phyloP scores from a whole-genome alignment of 1,140 invertebrate genomes.

The Oryctes rhinoceros region DNA sequence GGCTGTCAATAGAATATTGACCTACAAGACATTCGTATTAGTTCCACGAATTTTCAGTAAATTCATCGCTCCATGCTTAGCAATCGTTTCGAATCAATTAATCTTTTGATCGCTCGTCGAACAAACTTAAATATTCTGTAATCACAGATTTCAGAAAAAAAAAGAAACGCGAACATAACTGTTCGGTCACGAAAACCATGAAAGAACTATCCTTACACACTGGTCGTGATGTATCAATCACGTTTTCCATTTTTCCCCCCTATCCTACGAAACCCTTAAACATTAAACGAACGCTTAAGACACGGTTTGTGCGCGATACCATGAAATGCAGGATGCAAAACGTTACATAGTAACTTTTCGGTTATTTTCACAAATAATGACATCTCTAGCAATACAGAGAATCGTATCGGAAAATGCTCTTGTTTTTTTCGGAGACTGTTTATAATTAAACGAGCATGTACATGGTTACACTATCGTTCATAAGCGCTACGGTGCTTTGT shows the following conservation, averaged over 20 bases:
- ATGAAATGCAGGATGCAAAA: background rate
- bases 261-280: background rate
- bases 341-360: too few species aligned
- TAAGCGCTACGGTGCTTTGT: too few species aligned
- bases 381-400: background rate
- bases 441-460: too few species aligned
- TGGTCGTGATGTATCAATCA: constrained; percentile 37
- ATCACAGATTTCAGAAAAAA: background rate
- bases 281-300: background rate
- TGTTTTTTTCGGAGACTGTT: background rate
- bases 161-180: constrained; percentile 29
- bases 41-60: background rate
- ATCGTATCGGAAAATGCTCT: background rate
- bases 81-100: constrained; percentile 4
- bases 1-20: background rate
- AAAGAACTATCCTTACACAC: background rate
- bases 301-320: background rate
- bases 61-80: background rate
- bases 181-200: constrained; percentile 39
- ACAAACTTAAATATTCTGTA: background rate
- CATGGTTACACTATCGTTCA: too few species aligned
- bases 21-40: constrained; percentile 1
- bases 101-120: background rate
- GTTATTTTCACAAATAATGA: too few species aligned
- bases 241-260: background rate